Conservation (phyloP, 2,797 vertebrate genomes). For the Spheniscus humboldti region DNA sequence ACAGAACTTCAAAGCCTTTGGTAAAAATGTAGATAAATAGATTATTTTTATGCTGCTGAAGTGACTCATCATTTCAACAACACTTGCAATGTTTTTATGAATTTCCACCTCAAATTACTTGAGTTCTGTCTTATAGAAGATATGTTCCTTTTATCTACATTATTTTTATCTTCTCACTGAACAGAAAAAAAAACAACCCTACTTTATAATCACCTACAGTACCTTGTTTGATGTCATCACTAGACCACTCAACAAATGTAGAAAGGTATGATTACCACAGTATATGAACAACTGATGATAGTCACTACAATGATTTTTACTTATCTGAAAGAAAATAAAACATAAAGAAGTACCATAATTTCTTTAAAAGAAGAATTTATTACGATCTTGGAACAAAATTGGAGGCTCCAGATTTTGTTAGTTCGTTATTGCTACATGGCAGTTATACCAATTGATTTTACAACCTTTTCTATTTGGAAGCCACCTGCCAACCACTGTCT, state of each 20-base stretch:
- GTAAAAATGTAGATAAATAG: constrained; percentile 40
- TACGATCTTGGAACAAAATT: not conserved
- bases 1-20: constrained; percentile 41
- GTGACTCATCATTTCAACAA: constrained; percentile 40
- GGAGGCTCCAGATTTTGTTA: not conserved
- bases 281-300: constrained; percentile 21
- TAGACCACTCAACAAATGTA: constrained; percentile 8
- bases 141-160: constrained; percentile 38
- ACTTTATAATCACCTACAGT: constrained; percentile 28
- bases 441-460: not conserved
- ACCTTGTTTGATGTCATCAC: constrained; percentile 52
- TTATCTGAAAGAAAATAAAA: not conserved
- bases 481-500: not conserved
- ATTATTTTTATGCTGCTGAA: constrained; percentile 34
- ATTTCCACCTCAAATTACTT: constrained; percentile 28
- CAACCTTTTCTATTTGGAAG: not conserved
- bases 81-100: not conserved
- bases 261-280: constrained; percentile 10
- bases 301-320: not conserved
- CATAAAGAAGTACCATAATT: not conserved
- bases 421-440: not conserved
- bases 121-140: constrained; percentile 25
- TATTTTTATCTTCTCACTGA: constrained; percentile 50
- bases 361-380: not conserved
- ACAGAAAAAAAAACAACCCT: not conserved